Evolutionary conservation across 2,797 vertebrate species (phyloP).

Genomic region (Pantherophis alleghaniensis): DNA sequence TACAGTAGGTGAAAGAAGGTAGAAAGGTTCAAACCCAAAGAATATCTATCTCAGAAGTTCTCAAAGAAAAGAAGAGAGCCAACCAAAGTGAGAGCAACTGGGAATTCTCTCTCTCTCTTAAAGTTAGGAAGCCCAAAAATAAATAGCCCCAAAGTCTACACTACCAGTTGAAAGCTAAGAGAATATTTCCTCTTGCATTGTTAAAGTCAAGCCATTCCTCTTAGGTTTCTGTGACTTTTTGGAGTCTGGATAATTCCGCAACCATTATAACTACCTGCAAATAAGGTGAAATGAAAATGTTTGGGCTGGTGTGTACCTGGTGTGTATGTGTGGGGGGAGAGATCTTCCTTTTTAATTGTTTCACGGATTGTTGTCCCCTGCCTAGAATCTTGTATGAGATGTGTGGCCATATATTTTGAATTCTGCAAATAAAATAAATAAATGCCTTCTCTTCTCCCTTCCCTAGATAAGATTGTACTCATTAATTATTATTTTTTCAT

Average conservation of each 20-base stretch:
- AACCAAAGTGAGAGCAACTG: too few species aligned
- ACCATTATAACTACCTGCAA: rapidly evolving
- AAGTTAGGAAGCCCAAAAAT: too few species aligned
- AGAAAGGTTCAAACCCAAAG: too few species aligned
- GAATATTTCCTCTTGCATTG: too few species aligned
- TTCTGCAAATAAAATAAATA: not conserved
- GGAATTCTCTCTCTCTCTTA: too few species aligned
- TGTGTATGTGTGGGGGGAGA: too few species aligned
- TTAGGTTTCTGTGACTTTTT: not conserved
- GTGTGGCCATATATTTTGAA: not conserved
- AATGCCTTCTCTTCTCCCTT: not conserved
- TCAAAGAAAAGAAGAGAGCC: too few species aligned
- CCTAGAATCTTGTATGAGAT: not conserved
- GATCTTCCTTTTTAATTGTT: not conserved
- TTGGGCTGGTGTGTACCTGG: too few species aligned
- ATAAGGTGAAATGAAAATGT: rapidly evolving
- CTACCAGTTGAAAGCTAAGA: too few species aligned
- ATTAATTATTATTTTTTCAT: not conserved
- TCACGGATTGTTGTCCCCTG: not conserved
- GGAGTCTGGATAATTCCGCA: not conserved
- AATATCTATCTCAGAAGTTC: too few species aligned
- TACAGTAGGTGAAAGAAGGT: too few species aligned
- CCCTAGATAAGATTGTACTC: not conserved
- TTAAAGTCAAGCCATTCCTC: not conserved
- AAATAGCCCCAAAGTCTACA: too few species aligned